These are phyloP conservation scores for Theretra japonica DNA, from an alignment of 2,888 invertebrate species.

Conservation along the genomic window DNA sequence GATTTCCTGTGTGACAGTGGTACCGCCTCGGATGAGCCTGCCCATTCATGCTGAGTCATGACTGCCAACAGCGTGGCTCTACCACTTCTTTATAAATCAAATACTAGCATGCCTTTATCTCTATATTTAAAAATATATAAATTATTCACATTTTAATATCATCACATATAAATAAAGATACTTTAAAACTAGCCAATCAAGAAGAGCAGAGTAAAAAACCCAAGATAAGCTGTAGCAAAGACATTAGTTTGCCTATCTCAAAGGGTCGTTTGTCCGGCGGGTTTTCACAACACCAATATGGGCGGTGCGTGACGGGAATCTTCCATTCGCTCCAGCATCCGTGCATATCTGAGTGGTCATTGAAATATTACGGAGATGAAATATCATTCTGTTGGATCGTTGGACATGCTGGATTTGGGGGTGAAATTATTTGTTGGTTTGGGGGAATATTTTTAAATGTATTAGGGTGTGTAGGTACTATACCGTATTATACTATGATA, in stretches of 20 bases:
- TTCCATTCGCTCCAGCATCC: constrained; percentile 34
- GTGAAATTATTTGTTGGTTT: neutral
- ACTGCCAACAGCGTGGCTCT: too few relatives aligned
- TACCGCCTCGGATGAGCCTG: too few relatives aligned
- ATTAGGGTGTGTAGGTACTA: too few relatives aligned
- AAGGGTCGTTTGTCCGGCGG: constrained; percentile 56
- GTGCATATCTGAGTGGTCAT: constrained; percentile 53
- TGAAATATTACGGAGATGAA: constrained; percentile 47
- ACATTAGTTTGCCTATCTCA: constrained; percentile 53
- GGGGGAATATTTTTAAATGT: too few relatives aligned
- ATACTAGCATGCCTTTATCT: too few relatives aligned
- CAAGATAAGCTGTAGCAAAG: constrained; percentile 41
- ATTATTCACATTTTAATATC: too few relatives aligned
- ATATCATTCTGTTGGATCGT: constrained; percentile 9
- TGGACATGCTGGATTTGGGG: constrained; percentile 11
- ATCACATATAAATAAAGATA: neutral
- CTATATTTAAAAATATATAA: too few relatives aligned
- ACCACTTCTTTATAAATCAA: too few relatives aligned
- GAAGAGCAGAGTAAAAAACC: constrained; percentile 34
- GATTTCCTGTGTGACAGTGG: too few relatives aligned
- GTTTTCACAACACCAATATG: constrained; percentile 59
- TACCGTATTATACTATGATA: too few relatives aligned
- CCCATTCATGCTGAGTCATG: too few relatives aligned
- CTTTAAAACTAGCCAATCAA: neutral
- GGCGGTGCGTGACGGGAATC: constrained; percentile 61